Conservation (phyloP, 2,888 invertebrate genomes). For the Lamellibrachia columna region DNA sequence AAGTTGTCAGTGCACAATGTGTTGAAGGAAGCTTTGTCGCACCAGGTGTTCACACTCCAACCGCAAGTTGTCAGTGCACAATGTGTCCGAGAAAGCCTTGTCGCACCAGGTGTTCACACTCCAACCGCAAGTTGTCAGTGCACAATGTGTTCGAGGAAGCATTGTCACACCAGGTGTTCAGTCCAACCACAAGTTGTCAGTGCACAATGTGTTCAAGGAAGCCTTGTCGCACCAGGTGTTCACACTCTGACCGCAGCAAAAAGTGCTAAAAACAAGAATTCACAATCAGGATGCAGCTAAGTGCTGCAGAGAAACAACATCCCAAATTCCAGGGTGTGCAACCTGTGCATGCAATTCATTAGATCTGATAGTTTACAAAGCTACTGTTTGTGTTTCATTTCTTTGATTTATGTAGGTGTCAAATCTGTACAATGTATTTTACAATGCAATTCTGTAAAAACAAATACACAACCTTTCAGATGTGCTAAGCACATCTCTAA, state of each 20-base stretch:
- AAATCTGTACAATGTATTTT: too few relatives aligned
- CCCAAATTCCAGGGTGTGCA: too few relatives aligned
- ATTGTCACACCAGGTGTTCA: constrained; percentile 89
- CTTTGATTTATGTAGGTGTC: too few relatives aligned
- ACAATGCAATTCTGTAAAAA: too few relatives aligned
- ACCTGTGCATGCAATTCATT: too few relatives aligned
- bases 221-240: constrained; percentile 89
- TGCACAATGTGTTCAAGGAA: constrained; percentile 68
- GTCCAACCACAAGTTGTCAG: constrained; percentile 25
- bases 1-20: background rate
- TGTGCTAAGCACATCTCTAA: too few relatives aligned
- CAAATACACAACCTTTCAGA: too few relatives aligned
- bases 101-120: background rate
- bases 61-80: constrained; percentile 76
- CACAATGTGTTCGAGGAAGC: constrained; percentile 70
- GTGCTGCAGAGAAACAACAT: background rate
- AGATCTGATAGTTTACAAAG: too few relatives aligned
- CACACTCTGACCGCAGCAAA: constrained; percentile 87
- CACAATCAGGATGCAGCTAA: background rate
- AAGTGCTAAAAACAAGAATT: constrained; percentile 72
- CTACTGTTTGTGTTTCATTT: too few relatives aligned
- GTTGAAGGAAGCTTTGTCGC: background rate
- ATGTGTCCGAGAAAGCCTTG: background rate
- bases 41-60: constrained; percentile 76
- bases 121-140: constrained; percentile 28